Evolutionary conservation across 2,888 invertebrate species (phyloP), one percentile per base, ranked within the genome.

Genomic region (Lamproptera curius): DNA sequence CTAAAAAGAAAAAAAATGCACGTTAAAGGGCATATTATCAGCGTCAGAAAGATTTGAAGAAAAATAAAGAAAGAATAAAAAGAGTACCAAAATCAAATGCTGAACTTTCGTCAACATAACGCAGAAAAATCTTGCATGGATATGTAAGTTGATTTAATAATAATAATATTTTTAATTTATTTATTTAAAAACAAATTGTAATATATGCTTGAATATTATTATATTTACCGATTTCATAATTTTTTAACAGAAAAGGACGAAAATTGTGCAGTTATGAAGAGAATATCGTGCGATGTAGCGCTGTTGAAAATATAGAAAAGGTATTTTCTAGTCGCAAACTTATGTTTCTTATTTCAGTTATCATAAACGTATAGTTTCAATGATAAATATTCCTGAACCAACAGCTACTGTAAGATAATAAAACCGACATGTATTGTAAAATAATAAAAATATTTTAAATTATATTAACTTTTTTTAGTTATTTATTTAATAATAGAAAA

Each of bases 61-160:
- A 59, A 58, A 60, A 59, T 50, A 53, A 59, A 57, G 37, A 51
- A 42, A 50, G 48, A 54, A 51, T n/a, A n/a, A n/a, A n/a, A n/a
- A n/a, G n/a, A n/a, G 55, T 50, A 60, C 59, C 59, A 57, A 59
- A 60, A 60, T 33, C 59, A 58, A 60, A 60, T 61, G 62, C 60
- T 58, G 63, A 61, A 62, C 60, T 62, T 59, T 62, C 61, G 62
- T 62, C 57, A 61, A 61, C 62, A 55, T 59, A 57, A 58, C 26
- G 60, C 58, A 57, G 59, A 58, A 62, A 58, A 65, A 58, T 56
- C 51, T n/a, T 59, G 51, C 55, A 39, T 57, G 58, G 49, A 59
- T 57, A 59, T 57, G 58, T 63, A 58, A 60, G 54, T 63, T 60
- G 54, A 61, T 61, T 61, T 57, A 55, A 60, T 61, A 56, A 59